Conservation (phyloP, 2,113 vertebrate species). For the Carlito syrichta region DNA sequence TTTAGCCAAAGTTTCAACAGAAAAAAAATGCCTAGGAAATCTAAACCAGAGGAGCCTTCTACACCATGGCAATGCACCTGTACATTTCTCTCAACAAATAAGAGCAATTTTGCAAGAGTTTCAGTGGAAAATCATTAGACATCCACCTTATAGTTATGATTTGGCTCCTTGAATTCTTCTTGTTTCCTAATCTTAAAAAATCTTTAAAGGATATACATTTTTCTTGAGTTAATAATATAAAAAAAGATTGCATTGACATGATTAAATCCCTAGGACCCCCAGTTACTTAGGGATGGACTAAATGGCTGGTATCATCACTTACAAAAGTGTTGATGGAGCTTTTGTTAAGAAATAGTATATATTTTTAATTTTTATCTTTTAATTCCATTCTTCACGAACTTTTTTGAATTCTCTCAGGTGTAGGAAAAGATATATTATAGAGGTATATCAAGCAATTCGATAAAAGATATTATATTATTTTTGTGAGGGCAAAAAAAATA, state of each 20-base stretch:
- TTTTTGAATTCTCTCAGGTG: neutral
- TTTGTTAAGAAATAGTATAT: neutral
- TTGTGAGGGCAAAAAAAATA: neutral
- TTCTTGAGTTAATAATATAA: neutral
- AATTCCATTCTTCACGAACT: neutral
- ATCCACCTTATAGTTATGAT: neutral
- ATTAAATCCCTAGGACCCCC: neutral
- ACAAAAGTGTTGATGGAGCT: neutral
- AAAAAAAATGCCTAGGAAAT: neutral
- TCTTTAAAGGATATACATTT: neutral
- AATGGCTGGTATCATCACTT: neutral
- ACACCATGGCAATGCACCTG: neutral
- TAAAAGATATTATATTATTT: neutral
- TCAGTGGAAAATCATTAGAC: neutral
- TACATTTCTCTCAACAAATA: neutral
- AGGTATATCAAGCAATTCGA: neutral
- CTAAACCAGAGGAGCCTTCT: neutral
- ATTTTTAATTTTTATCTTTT: neutral
- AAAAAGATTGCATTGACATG: neutral
- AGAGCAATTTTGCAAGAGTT: neutral
- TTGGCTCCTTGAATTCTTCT: neutral
- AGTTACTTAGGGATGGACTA: neutral
- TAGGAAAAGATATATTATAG: neutral
- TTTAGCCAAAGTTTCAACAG: neutral
- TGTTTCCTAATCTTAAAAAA: neutral